Percentiles rank a stretch among this genome's conserved stretches.
Evolutionary conservation across 2,113 vertebrate genomes (phyloP).

Genomic region (Eleginops maclovinus): DNA sequence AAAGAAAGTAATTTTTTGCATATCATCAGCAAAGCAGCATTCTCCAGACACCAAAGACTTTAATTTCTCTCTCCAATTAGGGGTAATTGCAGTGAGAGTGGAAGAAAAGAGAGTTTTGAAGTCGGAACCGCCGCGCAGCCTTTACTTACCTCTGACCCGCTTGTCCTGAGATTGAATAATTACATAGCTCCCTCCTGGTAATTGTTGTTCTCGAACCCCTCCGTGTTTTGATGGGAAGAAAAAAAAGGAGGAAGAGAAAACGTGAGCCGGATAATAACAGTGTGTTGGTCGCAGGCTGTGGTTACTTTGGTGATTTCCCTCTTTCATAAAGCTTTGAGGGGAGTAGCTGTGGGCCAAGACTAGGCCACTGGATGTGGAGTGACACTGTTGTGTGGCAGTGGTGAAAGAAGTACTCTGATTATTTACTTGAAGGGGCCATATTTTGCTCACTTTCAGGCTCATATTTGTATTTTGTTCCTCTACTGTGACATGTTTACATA

Average conservation of each 20-base stretch:
- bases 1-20: conserved; percentile 59
- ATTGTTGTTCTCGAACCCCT: conserved; percentile 78
- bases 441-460: too few relatives aligned
- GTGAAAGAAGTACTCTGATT: too few relatives aligned
- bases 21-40: conserved; percentile 72
- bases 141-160: conserved; percentile 80
- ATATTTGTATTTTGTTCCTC: too few relatives aligned
- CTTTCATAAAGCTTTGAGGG: conserved; percentile 65
- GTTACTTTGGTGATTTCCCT: conserved; percentile 79
- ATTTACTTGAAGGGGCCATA: too few relatives aligned
- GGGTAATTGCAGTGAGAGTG: conserved; percentile 81
- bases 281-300: conserved; percentile 63
- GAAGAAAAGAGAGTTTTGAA: conserved; percentile 72
- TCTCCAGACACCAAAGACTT: conserved; percentile 77
- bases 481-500: too few relatives aligned
- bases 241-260: conserved; percentile 65
- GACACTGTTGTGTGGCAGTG: conserved; percentile 24
- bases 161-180: conserved; percentile 83
- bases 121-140: conserved; percentile 62
- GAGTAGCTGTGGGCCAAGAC: conserved; percentile 44
- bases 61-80: conserved; percentile 78
- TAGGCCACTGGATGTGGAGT: conserved; percentile 47
- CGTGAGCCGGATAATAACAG: conserved; percentile 80
- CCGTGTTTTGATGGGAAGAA: conserved; percentile 72
- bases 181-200: conserved; percentile 78